These are phyloP conservation scores for Julus scandinavius DNA, from an alignment of 2,888 invertebrate genomes.

Conservation along the genomic window DNA sequence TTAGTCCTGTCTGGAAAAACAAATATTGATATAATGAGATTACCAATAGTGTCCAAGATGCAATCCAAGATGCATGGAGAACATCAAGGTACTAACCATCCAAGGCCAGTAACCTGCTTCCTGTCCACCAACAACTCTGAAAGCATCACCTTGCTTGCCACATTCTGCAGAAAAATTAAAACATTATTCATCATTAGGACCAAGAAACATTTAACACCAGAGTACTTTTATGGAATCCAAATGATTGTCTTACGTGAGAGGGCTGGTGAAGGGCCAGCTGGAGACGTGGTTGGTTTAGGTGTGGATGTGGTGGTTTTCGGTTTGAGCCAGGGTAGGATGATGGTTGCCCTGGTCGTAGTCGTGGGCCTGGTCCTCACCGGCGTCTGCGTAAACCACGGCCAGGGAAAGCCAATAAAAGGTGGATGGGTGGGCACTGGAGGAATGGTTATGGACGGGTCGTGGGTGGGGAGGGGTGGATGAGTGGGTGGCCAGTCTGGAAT, in stretches of 20 bases:
- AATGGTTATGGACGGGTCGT: neutral
- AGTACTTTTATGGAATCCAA: too few relatives aligned
- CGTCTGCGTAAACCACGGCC: neutral
- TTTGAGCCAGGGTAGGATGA: constrained; percentile 27
- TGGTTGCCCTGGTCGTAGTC: neutral
- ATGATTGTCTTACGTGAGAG: constrained; percentile 9
- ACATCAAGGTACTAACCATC: constrained; percentile 68
- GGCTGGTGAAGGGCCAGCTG: constrained; percentile 11
- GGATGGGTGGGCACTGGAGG: neutral
- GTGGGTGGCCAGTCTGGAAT: constrained; percentile 49
- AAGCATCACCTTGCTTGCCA: constrained; percentile 33
- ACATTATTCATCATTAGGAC: too few relatives aligned
- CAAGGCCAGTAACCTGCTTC: constrained; percentile 85
- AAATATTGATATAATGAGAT: too few relatives aligned
- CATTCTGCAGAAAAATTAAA: constrained; percentile 45
- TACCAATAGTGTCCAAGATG: too few relatives aligned
- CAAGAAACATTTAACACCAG: too few relatives aligned
- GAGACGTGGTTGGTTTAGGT: neutral
- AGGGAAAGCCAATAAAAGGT: constrained; percentile 19
- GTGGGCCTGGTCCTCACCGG: constrained; percentile 11
- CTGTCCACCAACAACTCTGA: constrained; percentile 83
- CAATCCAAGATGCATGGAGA: too few relatives aligned
- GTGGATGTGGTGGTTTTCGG: constrained; percentile 45
- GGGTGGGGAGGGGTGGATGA: constrained; percentile 53
- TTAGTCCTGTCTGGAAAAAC: constrained; percentile 74